Evolutionary conservation across 2,888 invertebrate genomes (phyloP).

Genomic region (Caenorhabditis macrosperma): DNA sequence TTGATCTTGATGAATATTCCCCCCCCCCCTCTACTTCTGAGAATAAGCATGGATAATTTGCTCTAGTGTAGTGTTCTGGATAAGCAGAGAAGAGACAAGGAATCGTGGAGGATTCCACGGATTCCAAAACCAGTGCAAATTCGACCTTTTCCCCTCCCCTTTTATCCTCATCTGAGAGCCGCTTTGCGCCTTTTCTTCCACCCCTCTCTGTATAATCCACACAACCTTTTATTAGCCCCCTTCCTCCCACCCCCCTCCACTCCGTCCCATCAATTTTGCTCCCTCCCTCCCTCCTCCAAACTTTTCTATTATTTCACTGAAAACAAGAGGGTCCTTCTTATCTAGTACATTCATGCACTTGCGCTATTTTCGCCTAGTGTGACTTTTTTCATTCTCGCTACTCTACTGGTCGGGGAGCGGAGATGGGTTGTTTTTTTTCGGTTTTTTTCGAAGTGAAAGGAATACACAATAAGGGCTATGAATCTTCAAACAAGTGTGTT

Average conservation of each 20-base stretch:
- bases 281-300: constrained; percentile 24
- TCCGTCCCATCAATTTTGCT: constrained; percentile 4
- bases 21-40: no score
- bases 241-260: constrained; percentile 12
- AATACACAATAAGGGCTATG: neutral
- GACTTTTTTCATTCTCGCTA: constrained; percentile 8
- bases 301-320: constrained; percentile 56
- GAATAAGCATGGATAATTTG: neutral
- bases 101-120: no score
- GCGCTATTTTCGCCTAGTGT: constrained; percentile 11
- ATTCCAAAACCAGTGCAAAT: neutral
- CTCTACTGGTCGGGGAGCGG: neutral
- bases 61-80: no score
- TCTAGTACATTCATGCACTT: constrained; percentile 14
- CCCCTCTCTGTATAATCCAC: constrained; percentile 48
- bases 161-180: constrained; percentile 45
- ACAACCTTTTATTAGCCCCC: constrained; percentile 46
- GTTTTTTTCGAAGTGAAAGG: neutral
- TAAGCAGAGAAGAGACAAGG: no score
- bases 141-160: neutral
- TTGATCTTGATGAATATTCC: neutral
- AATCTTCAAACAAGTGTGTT: neutral
- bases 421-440: neutral
- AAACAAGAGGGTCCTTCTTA: constrained; percentile 49
- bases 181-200: constrained; percentile 12